Percentiles rank a stretch among this genome's conserved stretches.
Conservation (phyloP, 2,797 vertebrate species). For the Lepilemur septentrionalis region DNA sequence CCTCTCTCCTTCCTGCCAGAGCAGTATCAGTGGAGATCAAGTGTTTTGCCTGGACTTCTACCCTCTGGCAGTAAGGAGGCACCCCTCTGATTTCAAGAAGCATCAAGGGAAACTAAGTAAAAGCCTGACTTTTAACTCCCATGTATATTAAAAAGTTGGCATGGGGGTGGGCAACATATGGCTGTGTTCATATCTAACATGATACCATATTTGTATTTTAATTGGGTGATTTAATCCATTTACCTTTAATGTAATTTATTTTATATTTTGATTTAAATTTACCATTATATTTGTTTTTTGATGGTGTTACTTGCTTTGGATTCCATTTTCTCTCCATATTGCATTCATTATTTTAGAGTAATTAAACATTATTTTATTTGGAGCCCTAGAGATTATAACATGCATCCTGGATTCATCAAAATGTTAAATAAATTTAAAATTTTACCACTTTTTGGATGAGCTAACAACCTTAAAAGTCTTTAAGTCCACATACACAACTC, state of each 20-base stretch:
- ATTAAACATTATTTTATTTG: background rate
- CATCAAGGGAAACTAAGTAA: background rate
- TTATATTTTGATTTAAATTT: background rate
- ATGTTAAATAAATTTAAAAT: background rate
- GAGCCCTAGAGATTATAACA: background rate
- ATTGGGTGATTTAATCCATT: background rate
- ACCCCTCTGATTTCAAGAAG: background rate
- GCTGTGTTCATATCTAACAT: background rate
- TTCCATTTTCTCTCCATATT: background rate
- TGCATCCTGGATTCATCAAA: background rate
- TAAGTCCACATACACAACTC: background rate
- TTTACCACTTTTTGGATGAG: background rate
- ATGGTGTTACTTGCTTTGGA: background rate
- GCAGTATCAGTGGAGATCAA: background rate
- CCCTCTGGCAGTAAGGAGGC: background rate
- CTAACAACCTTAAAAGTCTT: background rate
- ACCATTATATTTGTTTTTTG: background rate
- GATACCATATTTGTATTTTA: background rate
- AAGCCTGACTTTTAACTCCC: background rate
- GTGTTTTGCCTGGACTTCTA: background rate
- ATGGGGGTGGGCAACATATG: background rate
- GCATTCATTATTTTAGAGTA: background rate
- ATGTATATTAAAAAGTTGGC: background rate
- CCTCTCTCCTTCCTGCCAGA: background rate
- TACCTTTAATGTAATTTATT: background rate